These are phyloP conservation scores for Stegastes partitus DNA, from an alignment of 2,113 vertebrate species.

Conservation along the genomic window DNA sequence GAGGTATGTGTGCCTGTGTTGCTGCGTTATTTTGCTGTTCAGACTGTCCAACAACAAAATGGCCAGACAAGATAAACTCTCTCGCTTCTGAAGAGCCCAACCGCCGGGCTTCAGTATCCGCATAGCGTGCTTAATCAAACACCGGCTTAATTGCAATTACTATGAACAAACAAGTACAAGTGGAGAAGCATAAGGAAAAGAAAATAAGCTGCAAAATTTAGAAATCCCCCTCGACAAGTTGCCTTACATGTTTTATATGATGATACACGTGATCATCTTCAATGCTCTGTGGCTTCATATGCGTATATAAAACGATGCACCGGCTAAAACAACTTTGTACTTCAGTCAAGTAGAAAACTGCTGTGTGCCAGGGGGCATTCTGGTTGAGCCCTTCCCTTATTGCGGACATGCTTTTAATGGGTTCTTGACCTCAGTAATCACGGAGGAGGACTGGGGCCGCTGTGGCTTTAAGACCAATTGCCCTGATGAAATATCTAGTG, in stretches of 20 bases:
- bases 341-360: conserved; percentile 44
- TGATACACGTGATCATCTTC: background rate
- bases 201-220: conserved; percentile 3
- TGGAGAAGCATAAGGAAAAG: conserved; percentile 24
- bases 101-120: conserved; percentile 23
- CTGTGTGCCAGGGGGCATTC: conserved; percentile 27
- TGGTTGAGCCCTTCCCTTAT: conserved; percentile 32
- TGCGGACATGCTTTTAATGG: conserved; percentile 60
- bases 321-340: conserved; percentile 27
- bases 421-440: conserved; percentile 72
- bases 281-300: conserved; percentile 12
- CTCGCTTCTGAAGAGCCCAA: conserved; percentile 13
- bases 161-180: conserved; percentile 43
- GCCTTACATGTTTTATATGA: background rate
- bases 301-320: conserved; percentile 22
- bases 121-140: conserved; percentile 28
- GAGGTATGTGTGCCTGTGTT: conserved; percentile 10
- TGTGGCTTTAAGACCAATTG: conserved; percentile 53
- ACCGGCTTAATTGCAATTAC: conserved; percentile 45
- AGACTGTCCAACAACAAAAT: conserved; percentile 23
- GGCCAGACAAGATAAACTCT: conserved; percentile 23
- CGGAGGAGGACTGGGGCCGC: conserved; percentile 29
- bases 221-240: background rate
- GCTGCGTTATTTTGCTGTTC: conserved; percentile 22
- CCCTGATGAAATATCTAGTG: conserved; percentile 51